Base-by-base conservation (phyloP, 2,888 invertebrate species). In the Cerceris rybyensis region DNA sequence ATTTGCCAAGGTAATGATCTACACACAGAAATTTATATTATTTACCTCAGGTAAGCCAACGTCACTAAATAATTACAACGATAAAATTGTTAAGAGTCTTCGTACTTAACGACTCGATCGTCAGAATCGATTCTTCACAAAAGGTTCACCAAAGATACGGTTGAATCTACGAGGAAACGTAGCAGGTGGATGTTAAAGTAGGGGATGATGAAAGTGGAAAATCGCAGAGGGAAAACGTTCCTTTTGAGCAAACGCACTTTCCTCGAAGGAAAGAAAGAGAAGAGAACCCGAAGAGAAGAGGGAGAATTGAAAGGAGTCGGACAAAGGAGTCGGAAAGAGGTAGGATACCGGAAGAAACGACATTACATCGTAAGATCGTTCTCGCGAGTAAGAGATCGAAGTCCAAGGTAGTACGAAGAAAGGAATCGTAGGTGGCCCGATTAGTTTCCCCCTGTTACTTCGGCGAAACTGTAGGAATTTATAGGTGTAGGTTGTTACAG, bases 401-500 rank as follows among this genome's bases (percentile, higher is more conserved):
- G 60, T 13, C 54, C 39, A 16, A 43, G 54, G 46, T 63, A 61
- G 58, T 50, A 60, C n/a, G 16, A 14, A 52, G 59, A 16, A 59
- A 11, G 8, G 52, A 54, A 9, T 28, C 42, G 42, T 72, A 52
- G 74, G 59, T 57, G 58, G 69, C 49, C 67, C 75, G 70, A 77
- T 80, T 81, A 71, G 80, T 68, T 77, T 49, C 61, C 63, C 39
- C 54, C 57, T n/a, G 68, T 81, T 80, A 74, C 77, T 63, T 46
- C 28, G 54, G n/a, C 63, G 66, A 64, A 70, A 70, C 65, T 50
- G 16, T 28, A 57, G 77, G 68, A 77, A 78, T 78, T 78, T 78
- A 58, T 78, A 61, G 66, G 17, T 57, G 66, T 49, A 60, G 75
- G 52, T 73, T 61, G 65, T 68, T 61, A 69, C 57, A 70, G 63